Evolutionary conservation across 2,888 invertebrate species (phyloP).

Genomic region (Ceraclea dissimilis): DNA sequence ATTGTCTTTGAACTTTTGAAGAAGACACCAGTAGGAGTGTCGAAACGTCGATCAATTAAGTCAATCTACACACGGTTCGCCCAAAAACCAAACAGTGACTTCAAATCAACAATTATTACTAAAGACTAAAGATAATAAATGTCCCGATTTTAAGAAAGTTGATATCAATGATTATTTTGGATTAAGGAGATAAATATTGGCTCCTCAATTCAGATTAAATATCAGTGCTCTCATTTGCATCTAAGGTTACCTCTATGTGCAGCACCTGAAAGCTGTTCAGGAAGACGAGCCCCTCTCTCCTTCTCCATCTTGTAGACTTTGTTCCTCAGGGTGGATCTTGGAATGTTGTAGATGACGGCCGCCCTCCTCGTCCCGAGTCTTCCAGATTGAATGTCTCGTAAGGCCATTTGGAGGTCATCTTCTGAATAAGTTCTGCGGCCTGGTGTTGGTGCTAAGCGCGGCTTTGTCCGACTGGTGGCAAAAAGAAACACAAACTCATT

Average conservation of each 20-base stretch:
- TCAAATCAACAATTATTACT: too few species aligned
- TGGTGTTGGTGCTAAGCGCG: conserved; percentile 55
- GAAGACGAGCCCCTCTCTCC: conserved; percentile 60
- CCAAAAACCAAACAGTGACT: too few species aligned
- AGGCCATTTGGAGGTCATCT: conserved; percentile 88
- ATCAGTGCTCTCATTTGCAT: conserved; percentile 12
- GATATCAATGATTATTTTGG: too few species aligned
- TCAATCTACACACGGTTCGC: too few species aligned
- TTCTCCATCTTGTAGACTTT: conserved; percentile 82
- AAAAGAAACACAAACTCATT: conserved; percentile 14
- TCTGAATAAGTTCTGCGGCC: conserved; percentile 86
- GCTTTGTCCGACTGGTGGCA: conserved; percentile 54
- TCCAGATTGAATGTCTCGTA: conserved; percentile 88
- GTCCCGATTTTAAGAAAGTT: too few species aligned
- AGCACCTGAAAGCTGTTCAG: conserved; percentile 31
- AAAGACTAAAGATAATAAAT: too few species aligned
- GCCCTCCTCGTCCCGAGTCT: conserved; percentile 89
- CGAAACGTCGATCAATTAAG: too few species aligned
- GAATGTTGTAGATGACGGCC: conserved; percentile 93
- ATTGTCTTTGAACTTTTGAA: too few species aligned
- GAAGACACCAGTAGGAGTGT: too few species aligned
- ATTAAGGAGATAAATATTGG: too few species aligned
- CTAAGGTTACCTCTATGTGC: conserved; percentile 27
- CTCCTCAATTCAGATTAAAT: too few species aligned
- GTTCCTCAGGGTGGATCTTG: conserved; percentile 91